Evolutionary conservation across 2,797 vertebrate species (phyloP), one percentile per base, ranked within the genome.

Genomic region (Centroberyx gerrardi): DNA sequence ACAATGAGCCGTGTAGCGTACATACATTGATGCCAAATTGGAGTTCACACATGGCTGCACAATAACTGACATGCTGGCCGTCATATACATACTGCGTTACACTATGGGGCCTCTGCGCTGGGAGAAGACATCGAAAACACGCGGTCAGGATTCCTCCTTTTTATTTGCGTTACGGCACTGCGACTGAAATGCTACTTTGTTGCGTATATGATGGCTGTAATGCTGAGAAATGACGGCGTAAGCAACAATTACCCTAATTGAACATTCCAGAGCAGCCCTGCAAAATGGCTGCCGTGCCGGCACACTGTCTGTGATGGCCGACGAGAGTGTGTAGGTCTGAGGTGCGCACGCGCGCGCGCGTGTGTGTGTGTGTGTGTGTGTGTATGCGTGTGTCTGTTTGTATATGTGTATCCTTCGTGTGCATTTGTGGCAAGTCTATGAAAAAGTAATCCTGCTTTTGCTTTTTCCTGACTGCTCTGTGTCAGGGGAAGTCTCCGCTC

Each of bases 271-370:
- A 88, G 90, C 90, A 90, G 82, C 86, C 81, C 81, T 88, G 84
- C 91, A 94, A 94, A 94, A 93, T 94, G 93, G 93, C 92, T 89
- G 93, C 92, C 88, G 87, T 88, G 88, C 88, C 70, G 68, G 84
- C 84, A 88, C 68, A 49, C 85, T 74, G 87, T 88, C 90, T 93
- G 92, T 93, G 92, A 94, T 94, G 93, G 93, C 92, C 87, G 92
- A 93, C 90, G 4, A 71, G 80, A 84, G 82, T 81, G 88, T 84
- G 90, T 91, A 89, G 87, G 90, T 92, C 85, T 90, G 80, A 85
- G 78, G 86, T 86, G 87, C 82, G 88, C 78, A 77, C 54, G 72
- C 73, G 81, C n/a, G 53, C 51, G 22, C 18, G 46, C 65, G 13
- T 33, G 29, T n/a, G 61, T 66, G 18, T 8, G 31, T 81, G 61